These are phyloP conservation scores for Asbolus verrucosus DNA, from an alignment of 1,140 invertebrate genomes.

Conservation along the genomic window DNA sequence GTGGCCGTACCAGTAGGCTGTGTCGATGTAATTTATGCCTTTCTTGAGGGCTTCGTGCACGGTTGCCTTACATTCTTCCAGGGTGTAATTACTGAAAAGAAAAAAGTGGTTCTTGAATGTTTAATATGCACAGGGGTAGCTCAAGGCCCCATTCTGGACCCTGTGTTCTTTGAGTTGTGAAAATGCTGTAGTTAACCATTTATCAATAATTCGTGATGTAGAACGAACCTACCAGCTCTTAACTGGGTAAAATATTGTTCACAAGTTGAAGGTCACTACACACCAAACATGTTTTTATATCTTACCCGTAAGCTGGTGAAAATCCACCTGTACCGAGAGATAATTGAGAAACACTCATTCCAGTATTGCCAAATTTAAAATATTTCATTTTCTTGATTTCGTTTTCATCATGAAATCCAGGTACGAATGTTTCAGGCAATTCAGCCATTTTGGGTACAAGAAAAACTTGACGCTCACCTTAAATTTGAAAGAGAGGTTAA, in stretches of 20 bases:
- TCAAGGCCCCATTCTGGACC: too few species aligned
- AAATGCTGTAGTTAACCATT: too few species aligned
- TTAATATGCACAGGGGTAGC: too few species aligned
- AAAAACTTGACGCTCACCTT: too few species aligned
- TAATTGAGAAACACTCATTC: constrained; percentile 69
- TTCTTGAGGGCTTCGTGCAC: constrained; percentile 78
- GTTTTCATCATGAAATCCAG: constrained; percentile 71
- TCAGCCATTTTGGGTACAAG: constrained; percentile 31
- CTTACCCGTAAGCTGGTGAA: constrained; percentile 70
- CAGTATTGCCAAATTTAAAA: constrained; percentile 69
- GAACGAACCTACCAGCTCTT: too few species aligned
- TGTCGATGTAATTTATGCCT: constrained; percentile 94
- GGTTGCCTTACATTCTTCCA: constrained; percentile 76
- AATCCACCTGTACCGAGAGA: constrained; percentile 71
- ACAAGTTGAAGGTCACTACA: too few species aligned
- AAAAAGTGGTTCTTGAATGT: too few species aligned
- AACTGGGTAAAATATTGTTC: neutral
- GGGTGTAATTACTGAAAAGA: constrained; percentile 66
- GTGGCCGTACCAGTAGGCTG: constrained; percentile 92
- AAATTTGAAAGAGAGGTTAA: neutral
- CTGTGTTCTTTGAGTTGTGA: too few species aligned
- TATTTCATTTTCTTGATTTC: constrained; percentile 71
- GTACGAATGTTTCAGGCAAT: constrained; percentile 68
- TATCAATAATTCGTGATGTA: too few species aligned
- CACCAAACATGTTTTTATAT: too few species aligned